These are phyloP conservation scores for Falco novaeseelandiae DNA, from an alignment of 2,797 vertebrate species.

Conservation along the genomic window DNA sequence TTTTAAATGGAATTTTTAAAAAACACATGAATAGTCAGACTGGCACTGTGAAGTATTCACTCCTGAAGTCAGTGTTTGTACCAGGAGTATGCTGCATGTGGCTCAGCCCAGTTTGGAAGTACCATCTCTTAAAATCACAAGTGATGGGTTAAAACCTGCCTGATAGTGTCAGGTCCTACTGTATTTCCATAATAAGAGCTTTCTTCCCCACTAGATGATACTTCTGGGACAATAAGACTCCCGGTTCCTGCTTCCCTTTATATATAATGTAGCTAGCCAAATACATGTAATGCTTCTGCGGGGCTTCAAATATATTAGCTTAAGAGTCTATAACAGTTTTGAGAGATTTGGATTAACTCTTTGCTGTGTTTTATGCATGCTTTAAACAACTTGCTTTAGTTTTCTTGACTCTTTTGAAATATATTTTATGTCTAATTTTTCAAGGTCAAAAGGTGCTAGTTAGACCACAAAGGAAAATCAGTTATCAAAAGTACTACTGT, in stretches of 20 bases:
- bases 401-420: not conserved
- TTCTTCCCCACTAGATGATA: not conserved
- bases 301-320: not conserved
- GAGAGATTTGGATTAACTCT: not conserved
- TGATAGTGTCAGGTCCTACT: not conserved
- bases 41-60: not conserved
- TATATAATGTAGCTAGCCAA: not conserved
- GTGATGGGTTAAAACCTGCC: not conserved
- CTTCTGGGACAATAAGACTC: not conserved
- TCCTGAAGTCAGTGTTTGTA: not conserved
- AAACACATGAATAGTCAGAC: not conserved
- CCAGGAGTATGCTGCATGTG: not conserved
- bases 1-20: not conserved
- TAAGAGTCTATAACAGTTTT: not conserved
- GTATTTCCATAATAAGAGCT: not conserved
- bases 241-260: not conserved
- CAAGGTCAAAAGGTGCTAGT: not conserved
- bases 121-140: not conserved
- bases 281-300: not conserved
- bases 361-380: not conserved
- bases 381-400: not conserved
- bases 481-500: not conserved
- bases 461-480: not conserved
- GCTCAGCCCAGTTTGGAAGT: not conserved
- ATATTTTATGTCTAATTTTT: not conserved